Conservation (phyloP, 2,888 invertebrate species). For the Nomada fucata region DNA sequence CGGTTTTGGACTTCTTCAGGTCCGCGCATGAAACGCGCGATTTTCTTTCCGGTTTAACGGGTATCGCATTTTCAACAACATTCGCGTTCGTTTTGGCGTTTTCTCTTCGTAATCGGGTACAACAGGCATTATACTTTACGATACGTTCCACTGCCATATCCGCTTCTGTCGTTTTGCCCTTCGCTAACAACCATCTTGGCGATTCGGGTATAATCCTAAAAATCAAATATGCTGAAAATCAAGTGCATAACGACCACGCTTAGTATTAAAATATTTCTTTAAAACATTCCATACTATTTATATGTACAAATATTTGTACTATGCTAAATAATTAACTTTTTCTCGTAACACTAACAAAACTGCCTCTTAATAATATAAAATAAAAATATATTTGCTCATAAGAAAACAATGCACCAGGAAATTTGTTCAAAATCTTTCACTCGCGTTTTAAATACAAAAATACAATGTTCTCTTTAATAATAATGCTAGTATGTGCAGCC, state of each 20-base stretch:
- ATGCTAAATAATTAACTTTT: too few species aligned
- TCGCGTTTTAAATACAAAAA: too few species aligned
- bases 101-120: slow-evolving; percentile 59
- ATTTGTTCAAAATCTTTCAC: too few species aligned
- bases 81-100: slow-evolving; percentile 46
- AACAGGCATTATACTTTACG: slow-evolving; percentile 78
- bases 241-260: too few species aligned
- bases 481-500: too few species aligned
- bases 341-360: too few species aligned
- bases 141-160: slow-evolving; percentile 79
- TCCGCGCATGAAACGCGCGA: slow-evolving; percentile 68
- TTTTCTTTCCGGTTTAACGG: slow-evolving; percentile 74
- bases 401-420: too few species aligned
- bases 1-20: slow-evolving; percentile 58
- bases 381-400: too few species aligned
- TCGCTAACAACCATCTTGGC: slow-evolving; percentile 82
- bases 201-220: slow-evolving; percentile 83
- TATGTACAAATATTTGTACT: too few species aligned
- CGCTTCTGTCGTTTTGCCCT: slow-evolving; percentile 79
- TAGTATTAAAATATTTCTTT: background rate
- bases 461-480: too few species aligned
- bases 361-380: too few species aligned
- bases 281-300: background rate
- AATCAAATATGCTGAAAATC: background rate
- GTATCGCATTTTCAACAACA: slow-evolving; percentile 59